These are phyloP conservation scores for Sorex fumeus DNA, from an alignment of 2,113 vertebrate species.

Conservation along the genomic window DNA sequence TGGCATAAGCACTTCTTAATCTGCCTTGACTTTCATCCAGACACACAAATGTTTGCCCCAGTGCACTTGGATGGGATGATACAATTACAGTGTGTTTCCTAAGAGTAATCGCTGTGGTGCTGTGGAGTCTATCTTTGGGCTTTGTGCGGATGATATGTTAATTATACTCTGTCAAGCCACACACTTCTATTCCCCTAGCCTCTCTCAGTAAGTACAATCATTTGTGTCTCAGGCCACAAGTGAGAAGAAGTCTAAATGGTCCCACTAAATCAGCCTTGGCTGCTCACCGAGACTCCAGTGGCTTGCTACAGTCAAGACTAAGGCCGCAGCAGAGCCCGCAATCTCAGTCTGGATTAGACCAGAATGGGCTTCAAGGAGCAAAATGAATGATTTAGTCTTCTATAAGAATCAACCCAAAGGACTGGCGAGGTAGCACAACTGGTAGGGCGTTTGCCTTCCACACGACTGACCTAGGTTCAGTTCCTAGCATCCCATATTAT, in stretches of 20 bases:
- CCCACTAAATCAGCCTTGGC: constrained; percentile 40
- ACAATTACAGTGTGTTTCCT: constrained; percentile 62
- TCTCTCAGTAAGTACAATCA: not conserved
- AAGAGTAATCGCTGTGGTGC: constrained; percentile 48
- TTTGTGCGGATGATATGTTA: constrained; percentile 71
- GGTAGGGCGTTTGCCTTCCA: too few species aligned
- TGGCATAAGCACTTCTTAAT: constrained; percentile 65
- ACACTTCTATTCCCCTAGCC: constrained; percentile 47
- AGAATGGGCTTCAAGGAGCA: not conserved
- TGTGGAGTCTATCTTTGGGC: not conserved
- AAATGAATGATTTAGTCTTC: too few species aligned
- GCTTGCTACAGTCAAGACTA: not conserved
- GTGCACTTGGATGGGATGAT: constrained; percentile 44
- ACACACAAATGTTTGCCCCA: constrained; percentile 30
- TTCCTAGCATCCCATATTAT: too few species aligned
- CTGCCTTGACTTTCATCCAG: constrained; percentile 64
- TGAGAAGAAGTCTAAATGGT: constrained; percentile 62
- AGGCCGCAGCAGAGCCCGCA: not conserved
- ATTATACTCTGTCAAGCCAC: constrained; percentile 67
- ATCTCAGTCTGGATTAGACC: not conserved
- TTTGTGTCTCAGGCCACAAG: constrained; percentile 64
- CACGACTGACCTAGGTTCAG: too few species aligned
- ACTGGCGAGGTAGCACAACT: too few species aligned
- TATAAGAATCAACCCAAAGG: not conserved
- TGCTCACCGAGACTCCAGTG: constrained; percentile 35